Evolutionary conservation across 2,113 vertebrate species (phyloP), one percentile per base, ranked within the genome.

Genomic region (Chionodraco myersi): DNA sequence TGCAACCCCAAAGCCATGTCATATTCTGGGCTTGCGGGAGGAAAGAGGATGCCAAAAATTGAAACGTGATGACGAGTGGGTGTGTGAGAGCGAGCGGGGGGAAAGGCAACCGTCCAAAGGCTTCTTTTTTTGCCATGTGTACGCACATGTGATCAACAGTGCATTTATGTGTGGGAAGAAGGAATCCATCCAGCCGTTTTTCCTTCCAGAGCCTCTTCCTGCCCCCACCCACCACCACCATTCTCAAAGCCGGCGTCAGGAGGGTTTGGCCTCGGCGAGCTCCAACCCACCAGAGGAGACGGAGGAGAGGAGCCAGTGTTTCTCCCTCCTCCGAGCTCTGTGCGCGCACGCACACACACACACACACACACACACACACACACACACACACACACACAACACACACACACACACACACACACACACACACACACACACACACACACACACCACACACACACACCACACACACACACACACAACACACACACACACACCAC

Each of bases 81-180:
- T 89, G 88, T 91, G 85, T 80, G 75, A 61, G 79, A 79, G 75
- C 56, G 74, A 80, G 82, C 70, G 70, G 79, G 87, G 82, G 9
- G 36, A 70, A 76, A 77, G 81, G 53, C 77, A 75, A 45, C 57
- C 71, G 78, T 88, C 80, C 85, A 86, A 90, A 72, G 41, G 30
- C 63, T 84, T 47, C 47, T 36, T 87, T 41, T 48, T 80, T 79
- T 30, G 45, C 68, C 61, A 62, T 72, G 54, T 85, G 86, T 79
- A 65, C 6, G 30, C 65, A 84, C 85, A 90, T 87, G 90, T 82
- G 82, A 88, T 91, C 88, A 77, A 75, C 75, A 88, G 78, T 67
- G 86, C 68, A 77, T 87, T 89, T 87, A 83, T 89, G 89, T 91
- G 91, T 92, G 90, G 86, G 92, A 92, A 91, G 84, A 79, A 84